These are phyloP conservation scores for Sisor rabdophorus DNA, from an alignment of 2,113 vertebrate genomes.

Conservation along the genomic window DNA sequence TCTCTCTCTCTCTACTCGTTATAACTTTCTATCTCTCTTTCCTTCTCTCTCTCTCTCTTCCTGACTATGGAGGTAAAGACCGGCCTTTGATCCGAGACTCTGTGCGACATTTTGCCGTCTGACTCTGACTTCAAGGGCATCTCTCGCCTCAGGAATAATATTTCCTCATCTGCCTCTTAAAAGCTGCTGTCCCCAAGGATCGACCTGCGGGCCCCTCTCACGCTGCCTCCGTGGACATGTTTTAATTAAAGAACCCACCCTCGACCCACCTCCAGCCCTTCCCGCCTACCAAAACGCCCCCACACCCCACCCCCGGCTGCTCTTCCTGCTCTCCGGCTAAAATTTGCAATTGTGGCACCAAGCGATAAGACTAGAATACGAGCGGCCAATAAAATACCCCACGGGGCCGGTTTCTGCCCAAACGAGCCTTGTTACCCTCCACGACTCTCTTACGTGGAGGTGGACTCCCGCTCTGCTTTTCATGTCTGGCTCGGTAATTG, in stretches of 20 bases:
- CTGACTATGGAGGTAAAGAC: background rate
- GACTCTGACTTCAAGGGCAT: constrained; percentile 9
- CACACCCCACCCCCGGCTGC: constrained; percentile 23
- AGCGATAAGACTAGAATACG: constrained; percentile 44
- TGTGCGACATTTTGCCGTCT: background rate
- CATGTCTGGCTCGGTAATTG: constrained; percentile 68
- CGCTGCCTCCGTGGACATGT: background rate
- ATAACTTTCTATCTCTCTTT: background rate
- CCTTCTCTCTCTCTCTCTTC: background rate
- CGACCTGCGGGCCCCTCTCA: constrained; percentile 21
- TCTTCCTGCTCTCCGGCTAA: constrained; percentile 8
- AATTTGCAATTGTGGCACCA: constrained; percentile 32
- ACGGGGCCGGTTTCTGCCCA: constrained; percentile 53
- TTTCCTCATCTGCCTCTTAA: constrained; percentile 25
- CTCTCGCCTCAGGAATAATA: background rate
- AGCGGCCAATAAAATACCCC: constrained; percentile 52
- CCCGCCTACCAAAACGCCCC: too few relatives aligned
- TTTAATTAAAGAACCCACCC: constrained; percentile 42
- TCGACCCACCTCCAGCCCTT: constrained; percentile 32
- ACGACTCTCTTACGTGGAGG: constrained; percentile 58
- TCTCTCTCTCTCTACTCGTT: too few relatives aligned
- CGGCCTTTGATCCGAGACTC: constrained; percentile 5
- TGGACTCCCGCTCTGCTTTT: constrained; percentile 61
- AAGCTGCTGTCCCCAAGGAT: constrained; percentile 21
- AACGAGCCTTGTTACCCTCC: constrained; percentile 54